phyloP scores from a whole-genome alignment of 1,140 invertebrate species.

The Platyscapa corneri region DNA sequence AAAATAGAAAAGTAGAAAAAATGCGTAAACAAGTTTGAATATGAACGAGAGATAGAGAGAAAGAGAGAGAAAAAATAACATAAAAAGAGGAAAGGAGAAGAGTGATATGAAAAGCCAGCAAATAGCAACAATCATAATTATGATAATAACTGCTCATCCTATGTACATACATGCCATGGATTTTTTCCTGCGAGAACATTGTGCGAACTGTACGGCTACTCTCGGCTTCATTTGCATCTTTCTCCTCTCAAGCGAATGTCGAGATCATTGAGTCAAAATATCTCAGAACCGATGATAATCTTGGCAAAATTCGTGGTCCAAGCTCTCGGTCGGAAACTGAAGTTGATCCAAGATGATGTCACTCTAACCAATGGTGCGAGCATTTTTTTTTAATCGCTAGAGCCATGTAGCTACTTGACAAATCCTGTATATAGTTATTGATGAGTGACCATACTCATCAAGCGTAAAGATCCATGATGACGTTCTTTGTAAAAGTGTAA shows the following conservation, averaged over 20 bases:
- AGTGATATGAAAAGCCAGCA: too few relatives aligned
- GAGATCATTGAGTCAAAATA: not conserved
- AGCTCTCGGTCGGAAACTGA: constrained; percentile 10
- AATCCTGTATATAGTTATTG: not conserved
- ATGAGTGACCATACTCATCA: not conserved
- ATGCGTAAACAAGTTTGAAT: not conserved
- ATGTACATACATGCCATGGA: not conserved
- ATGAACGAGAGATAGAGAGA: not conserved
- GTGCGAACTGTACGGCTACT: not conserved
- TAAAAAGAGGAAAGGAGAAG: not conserved
- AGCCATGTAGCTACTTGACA: too few relatives aligned
- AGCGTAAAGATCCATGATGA: not conserved
- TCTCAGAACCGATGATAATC: not conserved
- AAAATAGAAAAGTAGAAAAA: not conserved
- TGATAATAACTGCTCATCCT: constrained; percentile 9
- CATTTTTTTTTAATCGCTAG: not conserved
- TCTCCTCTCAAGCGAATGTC: not conserved
- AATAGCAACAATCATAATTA: constrained; percentile 42
- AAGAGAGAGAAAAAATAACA: too few relatives aligned
- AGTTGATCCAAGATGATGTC: constrained; percentile 7
- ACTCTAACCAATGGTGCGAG: not conserved
- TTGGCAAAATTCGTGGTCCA: constrained; percentile 8
- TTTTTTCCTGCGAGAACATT: constrained; percentile 46
- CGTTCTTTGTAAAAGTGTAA: not conserved
- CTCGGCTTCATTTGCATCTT: not conserved